Conservation (phyloP, 1,140 invertebrate genomes). For the Aphelenchoides fujianensis region DNA sequence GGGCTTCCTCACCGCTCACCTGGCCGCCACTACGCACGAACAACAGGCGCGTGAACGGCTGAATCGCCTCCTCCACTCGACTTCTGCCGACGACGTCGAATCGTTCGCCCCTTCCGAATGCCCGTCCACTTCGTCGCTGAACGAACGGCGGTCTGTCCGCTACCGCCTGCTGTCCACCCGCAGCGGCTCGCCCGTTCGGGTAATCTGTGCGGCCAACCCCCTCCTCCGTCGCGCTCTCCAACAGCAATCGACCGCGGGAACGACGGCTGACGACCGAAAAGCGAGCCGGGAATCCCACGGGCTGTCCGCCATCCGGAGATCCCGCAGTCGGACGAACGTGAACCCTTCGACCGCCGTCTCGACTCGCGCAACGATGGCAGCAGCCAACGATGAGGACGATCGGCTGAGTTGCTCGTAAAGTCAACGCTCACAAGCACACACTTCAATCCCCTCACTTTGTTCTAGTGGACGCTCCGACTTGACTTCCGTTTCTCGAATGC, state of each 20-base stretch:
- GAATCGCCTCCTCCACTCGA: not conserved
- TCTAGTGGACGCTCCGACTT: conserved; percentile 13
- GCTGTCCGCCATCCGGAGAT: not conserved
- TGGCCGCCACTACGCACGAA: not conserved
- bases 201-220: not conserved
- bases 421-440: not conserved
- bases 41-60: not conserved
- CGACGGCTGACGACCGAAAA: conserved; percentile 5
- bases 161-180: conserved; percentile 7
- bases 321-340: not conserved
- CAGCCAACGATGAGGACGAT: not conserved
- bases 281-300: not conserved
- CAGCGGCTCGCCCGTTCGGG: conserved; percentile 13
- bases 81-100: not conserved
- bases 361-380: not conserved
- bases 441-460: not conserved
- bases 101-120: not conserved
- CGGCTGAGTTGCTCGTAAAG: not conserved
- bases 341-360: not conserved
- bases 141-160: not conserved
- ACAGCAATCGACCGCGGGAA: not conserved
- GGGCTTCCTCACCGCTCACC: not conserved
- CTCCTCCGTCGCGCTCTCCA: not conserved
- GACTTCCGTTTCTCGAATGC: conserved; percentile 1
- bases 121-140: not conserved